Base-by-base conservation (phyloP, 2,113 vertebrate species). In the Crypturellus undulatus region DNA sequence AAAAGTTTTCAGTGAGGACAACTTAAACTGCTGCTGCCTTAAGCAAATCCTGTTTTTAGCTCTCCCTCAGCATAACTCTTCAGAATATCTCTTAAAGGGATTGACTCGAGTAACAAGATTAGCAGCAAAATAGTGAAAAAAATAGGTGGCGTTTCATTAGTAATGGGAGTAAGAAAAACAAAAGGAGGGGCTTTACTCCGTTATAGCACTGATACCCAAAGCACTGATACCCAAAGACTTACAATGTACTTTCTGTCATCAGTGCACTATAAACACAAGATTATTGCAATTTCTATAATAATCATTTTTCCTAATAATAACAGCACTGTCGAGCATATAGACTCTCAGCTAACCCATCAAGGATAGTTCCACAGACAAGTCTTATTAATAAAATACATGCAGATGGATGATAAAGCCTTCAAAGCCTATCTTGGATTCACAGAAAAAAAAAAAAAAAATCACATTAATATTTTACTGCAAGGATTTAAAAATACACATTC, bases 251-350 rank as follows among this genome's bases (percentile, higher is more conserved):
- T 93, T 56, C 69, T 88, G 51, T 75, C 80, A 85, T 80, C 90
- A 85, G 47, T 20, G 47, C 56, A 36, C 69, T 76, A 72, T 36
- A 93, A 95, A 93, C 77, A 90, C 11, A 92, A 34, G 38, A 79
- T 42, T 71, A 78, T 71, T 80, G 73, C 28, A 90, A 88, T 42
- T 79, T 42, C 62, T 52, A 56, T 16, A 47, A 69, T 56, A 94
- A 91, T 43, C 65, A 71, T 54, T 68, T 72, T 87, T 87, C 58
- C 84, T 90, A 87, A 72, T 40, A 86, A 54, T 5, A 92, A 42
- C 26, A 51, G 60, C 10, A 0, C 17, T 40, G 38, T 38, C 11
- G 90, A 94, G 54, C 76, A 45, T 60, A 65, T 62, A 40, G 38
- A 83, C 54, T 84, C 34, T 54, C 52, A 92, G 60, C 59, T 75